Conservation (phyloP, 2,888 invertebrate species). For the Epinotia bilunana region DNA sequence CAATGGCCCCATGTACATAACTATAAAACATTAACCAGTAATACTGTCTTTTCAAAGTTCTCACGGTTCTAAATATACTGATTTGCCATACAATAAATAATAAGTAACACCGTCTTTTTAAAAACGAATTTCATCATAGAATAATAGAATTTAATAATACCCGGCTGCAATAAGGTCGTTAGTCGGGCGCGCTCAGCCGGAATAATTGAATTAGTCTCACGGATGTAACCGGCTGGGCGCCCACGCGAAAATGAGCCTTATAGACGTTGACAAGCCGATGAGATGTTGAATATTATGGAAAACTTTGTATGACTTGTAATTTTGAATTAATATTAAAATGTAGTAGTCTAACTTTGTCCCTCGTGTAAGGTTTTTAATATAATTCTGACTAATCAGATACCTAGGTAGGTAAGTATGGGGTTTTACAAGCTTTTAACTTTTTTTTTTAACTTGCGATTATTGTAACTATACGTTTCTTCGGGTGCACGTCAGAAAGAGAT, state of each 20-base stretch:
- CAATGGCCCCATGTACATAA: too few species aligned
- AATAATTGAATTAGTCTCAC: constrained; percentile 74
- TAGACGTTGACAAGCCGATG: constrained; percentile 15
- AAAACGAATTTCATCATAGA: constrained; percentile 31
- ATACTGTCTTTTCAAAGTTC: too few species aligned
- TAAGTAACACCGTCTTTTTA: not conserved
- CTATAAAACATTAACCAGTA: too few species aligned
- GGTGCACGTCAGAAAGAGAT: too few species aligned
- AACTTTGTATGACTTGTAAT: constrained; percentile 7
- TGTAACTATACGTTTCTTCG: too few species aligned
- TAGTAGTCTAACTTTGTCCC: too few species aligned
- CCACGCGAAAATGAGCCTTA: constrained; percentile 24
- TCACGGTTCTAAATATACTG: too few species aligned
- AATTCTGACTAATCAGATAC: not conserved
- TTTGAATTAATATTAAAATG: not conserved
- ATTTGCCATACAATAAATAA: too few species aligned
- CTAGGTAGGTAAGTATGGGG: not conserved
- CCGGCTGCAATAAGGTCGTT: constrained; percentile 68
- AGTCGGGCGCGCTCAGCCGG: constrained; percentile 72
- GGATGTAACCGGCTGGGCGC: constrained; percentile 55
- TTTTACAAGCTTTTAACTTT: too few species aligned
- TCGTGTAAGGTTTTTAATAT: too few species aligned
- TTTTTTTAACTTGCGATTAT: too few species aligned
- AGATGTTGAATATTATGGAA: constrained; percentile 5
- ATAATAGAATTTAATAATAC: constrained; percentile 45